Percentiles rank a stretch among this genome's conserved stretches.
These are phyloP conservation scores for Brachionus sp. DNA, from an alignment of 1,140 invertebrate species.

Conservation along the genomic window DNA sequence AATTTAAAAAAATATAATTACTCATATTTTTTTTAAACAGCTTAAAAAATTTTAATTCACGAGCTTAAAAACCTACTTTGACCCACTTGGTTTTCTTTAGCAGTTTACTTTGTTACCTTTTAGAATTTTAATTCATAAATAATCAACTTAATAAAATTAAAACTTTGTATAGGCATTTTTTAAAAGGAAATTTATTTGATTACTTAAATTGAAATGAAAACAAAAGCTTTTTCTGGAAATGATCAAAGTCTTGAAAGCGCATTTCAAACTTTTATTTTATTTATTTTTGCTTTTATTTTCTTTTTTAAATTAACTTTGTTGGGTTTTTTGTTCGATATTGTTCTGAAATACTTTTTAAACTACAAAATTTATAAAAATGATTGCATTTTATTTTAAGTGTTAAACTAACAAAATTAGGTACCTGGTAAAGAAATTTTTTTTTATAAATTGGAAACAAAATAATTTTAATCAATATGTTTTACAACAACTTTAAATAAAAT, in stretches of 20 bases:
- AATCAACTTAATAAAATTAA: neutral
- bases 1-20: too few species aligned
- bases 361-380: too few species aligned
- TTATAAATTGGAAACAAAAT: neutral
- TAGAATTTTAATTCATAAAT: neutral
- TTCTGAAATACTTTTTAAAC: too few species aligned
- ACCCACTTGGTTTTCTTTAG: neutral
- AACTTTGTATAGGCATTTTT: too few species aligned
- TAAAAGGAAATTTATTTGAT: neutral
- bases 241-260: neutral
- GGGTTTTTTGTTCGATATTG: too few species aligned
- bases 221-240: neutral
- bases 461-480: too few species aligned
- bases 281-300: neutral
- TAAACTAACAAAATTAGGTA: neutral
- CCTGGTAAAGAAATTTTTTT: neutral
- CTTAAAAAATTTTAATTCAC: too few species aligned
- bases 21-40: too few species aligned
- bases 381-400: neutral
- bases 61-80: too few species aligned
- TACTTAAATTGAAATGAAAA: neutral
- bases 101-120: neutral
- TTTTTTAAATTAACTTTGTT: too few species aligned
- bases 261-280: neutral
- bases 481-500: neutral